Evolutionary conservation across 2,797 vertebrate genomes (phyloP).

Genomic region (Liparis tanakae): DNA sequence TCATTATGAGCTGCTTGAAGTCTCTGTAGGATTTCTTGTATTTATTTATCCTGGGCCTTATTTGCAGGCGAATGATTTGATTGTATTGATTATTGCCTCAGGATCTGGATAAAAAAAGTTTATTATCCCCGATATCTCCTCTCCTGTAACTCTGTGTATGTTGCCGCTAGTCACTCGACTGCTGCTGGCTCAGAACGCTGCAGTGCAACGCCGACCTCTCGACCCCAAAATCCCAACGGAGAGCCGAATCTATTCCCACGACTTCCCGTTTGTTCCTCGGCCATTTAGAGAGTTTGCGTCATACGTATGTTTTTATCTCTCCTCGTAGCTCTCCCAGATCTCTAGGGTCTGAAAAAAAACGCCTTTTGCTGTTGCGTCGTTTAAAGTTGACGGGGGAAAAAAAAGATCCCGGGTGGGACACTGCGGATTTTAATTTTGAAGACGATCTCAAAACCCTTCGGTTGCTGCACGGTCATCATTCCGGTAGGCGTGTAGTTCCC

Average conservation of each 20-base stretch:
- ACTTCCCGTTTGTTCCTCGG: constrained; percentile 9
- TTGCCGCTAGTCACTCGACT: constrained; percentile 14
- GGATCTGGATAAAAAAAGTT: constrained; percentile 22
- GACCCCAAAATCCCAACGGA: background rate
- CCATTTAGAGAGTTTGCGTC: background rate
- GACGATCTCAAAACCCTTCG: constrained; percentile 9
- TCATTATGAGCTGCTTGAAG: too few relatives aligned
- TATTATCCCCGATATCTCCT: constrained; percentile 40
- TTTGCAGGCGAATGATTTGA: constrained; percentile 31
- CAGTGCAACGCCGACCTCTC: background rate
- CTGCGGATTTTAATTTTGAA: background rate
- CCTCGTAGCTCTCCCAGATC: background rate
- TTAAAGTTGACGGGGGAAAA: background rate
- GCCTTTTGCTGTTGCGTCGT: constrained; percentile 1
- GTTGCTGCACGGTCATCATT: background rate
- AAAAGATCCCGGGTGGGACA: background rate
- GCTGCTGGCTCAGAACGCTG: background rate
- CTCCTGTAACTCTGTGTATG: constrained; percentile 5
- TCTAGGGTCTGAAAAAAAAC: background rate
- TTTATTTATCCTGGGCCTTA: constrained; percentile 6
- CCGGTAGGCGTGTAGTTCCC: background rate
- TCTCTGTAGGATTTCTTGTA: too few relatives aligned
- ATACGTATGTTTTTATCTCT: background rate
- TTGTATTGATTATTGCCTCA: constrained; percentile 30
- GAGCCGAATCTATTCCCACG: constrained; percentile 3